Evolutionary conservation across 2,113 vertebrate genomes (phyloP), one percentile per base, ranked within the genome.

Genomic region (Empidonax traillii): DNA sequence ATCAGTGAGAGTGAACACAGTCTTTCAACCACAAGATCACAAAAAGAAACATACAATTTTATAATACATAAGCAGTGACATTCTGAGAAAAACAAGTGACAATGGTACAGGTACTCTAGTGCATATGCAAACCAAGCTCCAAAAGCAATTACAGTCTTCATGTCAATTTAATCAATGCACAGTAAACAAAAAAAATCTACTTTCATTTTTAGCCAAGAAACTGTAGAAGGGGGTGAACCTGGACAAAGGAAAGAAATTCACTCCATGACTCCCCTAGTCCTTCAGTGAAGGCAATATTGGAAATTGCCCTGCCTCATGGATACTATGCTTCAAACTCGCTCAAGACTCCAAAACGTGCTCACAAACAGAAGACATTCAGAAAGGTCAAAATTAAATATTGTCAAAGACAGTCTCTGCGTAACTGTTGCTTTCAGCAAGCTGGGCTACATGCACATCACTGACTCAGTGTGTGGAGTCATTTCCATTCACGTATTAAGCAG

Each of bases 11-110:
- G 91, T 92, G 93, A 85, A 85, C 55, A 56, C 24, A 86, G 86
- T 90, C 78, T 94, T 95, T 84, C 87, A 78, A 89, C 76, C 59
- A 84, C 90, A 92, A 96, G 88, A 73, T 91, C 94, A 93, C 79
- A 83, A 58, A 90, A 39, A 73, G 88, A 93, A 96, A 79, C 27
- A 66, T 43, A 94, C 37, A 52, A 47, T 91, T 96, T 87, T 80
- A 74, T 75, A 76, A 90, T 58, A 90, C 44, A 75, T 90, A 91
- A 73, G 68, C 66, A 79, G 85, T 69, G 91, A 93, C 55, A 89
- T 69, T 90, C 83, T 91, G 78, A 89, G 65, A 69, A 93, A 85
- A 93, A 84, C 24, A 89, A 89, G 80, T 95, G 81, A 94, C 35
- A 44, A 66, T 22, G 86, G 82, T 41, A 59, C 31, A 63, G 82